Percentiles rank a stretch among this genome's conserved stretches.
Evolutionary conservation across 2,888 invertebrate species (phyloP).

Genomic region (Cordylochernes scorpioides): DNA sequence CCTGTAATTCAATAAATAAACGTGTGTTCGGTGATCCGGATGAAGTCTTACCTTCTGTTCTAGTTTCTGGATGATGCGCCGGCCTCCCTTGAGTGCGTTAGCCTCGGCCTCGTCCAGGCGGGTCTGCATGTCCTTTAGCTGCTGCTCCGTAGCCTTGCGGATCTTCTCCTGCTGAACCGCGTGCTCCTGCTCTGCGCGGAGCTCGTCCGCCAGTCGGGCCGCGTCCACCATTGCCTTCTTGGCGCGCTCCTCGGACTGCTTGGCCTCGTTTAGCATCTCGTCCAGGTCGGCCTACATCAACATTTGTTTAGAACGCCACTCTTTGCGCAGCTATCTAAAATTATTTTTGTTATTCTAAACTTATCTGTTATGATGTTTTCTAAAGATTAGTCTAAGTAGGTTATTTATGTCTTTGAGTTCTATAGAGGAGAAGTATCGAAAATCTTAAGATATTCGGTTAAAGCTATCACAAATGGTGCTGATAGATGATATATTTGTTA

Average conservation of each 20-base stretch:
- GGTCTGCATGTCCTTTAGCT: conserved; percentile 93
- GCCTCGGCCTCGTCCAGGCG: conserved; percentile 88
- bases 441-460: no score
- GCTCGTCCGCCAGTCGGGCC: conserved; percentile 88
- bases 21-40: not conserved
- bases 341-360: no score
- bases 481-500: no score
- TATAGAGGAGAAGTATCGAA: no score
- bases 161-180: conserved; percentile 92
- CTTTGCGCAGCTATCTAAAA: no score
- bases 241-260: conserved; percentile 93
- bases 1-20: no score
- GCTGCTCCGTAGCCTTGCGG: conserved; percentile 85
- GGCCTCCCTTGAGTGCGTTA: conserved; percentile 92
- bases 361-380: no score
- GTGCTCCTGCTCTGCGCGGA: conserved; percentile 96
- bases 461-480: no score
- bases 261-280: conserved; percentile 91
- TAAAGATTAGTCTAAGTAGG: no score
- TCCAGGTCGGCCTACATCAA: conserved; percentile 85
- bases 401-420: no score
- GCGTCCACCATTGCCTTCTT: conserved; percentile 98
- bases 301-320: no score
- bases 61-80: conserved; percentile 93
- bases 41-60: conserved; percentile 36